These are phyloP conservation scores for Semaprochilodus insignis DNA, from an alignment of 2,797 vertebrate genomes.

Conservation along the genomic window DNA sequence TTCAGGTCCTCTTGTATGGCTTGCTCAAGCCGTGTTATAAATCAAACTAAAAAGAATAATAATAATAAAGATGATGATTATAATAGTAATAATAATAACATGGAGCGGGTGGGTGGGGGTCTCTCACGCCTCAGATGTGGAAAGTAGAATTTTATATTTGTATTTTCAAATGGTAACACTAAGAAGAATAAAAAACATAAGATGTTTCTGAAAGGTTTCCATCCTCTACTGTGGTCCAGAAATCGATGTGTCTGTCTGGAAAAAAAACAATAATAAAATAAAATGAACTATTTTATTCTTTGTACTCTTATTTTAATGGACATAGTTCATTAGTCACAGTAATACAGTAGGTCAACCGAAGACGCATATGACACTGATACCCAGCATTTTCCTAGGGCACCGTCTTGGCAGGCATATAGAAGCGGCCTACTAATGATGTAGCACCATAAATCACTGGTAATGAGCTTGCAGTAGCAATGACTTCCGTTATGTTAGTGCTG, in stretches of 20 bases:
- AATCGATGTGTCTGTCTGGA: conserved; percentile 93
- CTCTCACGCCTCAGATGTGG: conserved; percentile 99
- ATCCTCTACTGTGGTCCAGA: conserved; percentile 96
- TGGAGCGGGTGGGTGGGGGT: conserved; percentile 92
- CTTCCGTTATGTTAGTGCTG: too few relatives aligned
- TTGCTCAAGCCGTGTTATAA: conserved; percentile 95
- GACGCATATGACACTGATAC: too few relatives aligned
- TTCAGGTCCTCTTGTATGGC: conserved; percentile 97
- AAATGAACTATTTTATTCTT: conserved; percentile 89
- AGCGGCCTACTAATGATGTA: too few relatives aligned
- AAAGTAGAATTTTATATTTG: conserved; percentile 99
- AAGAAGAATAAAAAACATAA: conserved; percentile 78
- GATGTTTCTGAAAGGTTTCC: conserved; percentile 99
- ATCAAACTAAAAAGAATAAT: conserved; percentile 89
- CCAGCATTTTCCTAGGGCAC: too few relatives aligned
- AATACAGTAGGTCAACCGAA: too few relatives aligned
- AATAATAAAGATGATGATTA: conserved; percentile 72
- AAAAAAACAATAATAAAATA: conserved; percentile 76
- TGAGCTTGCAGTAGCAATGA: too few relatives aligned
- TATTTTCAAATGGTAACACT: conserved; percentile 93
- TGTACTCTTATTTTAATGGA: conserved; percentile 68
- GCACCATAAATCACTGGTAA: too few relatives aligned
- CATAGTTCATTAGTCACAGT: background rate
- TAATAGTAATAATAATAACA: conserved; percentile 74
- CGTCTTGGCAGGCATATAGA: too few relatives aligned